phyloP scores from a whole-genome alignment of 2,797 vertebrate genomes.

The Amazona ochrocephala region DNA sequence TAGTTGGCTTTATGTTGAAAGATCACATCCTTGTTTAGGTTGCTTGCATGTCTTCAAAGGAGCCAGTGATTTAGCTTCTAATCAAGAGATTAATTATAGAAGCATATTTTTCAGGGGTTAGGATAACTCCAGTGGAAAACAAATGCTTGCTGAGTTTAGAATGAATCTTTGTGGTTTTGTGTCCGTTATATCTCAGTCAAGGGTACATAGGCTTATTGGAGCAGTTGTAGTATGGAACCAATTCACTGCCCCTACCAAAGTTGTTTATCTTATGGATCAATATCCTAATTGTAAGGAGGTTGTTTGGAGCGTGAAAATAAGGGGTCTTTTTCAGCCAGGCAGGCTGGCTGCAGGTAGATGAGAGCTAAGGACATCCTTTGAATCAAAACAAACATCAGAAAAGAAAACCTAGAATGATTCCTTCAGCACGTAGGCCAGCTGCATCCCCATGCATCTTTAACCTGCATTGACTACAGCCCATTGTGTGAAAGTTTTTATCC shows the following conservation, averaged over 20 bases:
- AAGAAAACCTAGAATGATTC: not conserved
- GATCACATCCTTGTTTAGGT: not conserved
- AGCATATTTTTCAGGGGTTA: not conserved
- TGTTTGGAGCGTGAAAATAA: not conserved
- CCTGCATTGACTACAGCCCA: not conserved
- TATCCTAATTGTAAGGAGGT: not conserved
- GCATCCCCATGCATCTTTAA: not conserved
- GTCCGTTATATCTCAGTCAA: fast-evolving
- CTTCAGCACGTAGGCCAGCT: fast-evolving
- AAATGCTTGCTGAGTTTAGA: not conserved
- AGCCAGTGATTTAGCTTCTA: not conserved
- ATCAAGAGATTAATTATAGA: not conserved
- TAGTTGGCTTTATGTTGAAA: not conserved
- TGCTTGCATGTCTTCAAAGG: not conserved
- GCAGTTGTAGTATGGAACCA: not conserved
- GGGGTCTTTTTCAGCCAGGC: not conserved
- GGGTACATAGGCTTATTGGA: not conserved
- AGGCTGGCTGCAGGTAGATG: not conserved
- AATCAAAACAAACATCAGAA: not conserved
- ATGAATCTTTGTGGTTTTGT: not conserved
- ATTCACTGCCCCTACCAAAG: not conserved
- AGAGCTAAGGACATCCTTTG: not conserved
- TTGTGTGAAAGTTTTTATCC: too few relatives aligned
- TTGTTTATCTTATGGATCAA: not conserved
- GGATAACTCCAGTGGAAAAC: not conserved